Evolutionary conservation across 2,797 vertebrate species (phyloP), one percentile per base, ranked within the genome.

Genomic region (Synaphobranchus kaupii): DNA sequence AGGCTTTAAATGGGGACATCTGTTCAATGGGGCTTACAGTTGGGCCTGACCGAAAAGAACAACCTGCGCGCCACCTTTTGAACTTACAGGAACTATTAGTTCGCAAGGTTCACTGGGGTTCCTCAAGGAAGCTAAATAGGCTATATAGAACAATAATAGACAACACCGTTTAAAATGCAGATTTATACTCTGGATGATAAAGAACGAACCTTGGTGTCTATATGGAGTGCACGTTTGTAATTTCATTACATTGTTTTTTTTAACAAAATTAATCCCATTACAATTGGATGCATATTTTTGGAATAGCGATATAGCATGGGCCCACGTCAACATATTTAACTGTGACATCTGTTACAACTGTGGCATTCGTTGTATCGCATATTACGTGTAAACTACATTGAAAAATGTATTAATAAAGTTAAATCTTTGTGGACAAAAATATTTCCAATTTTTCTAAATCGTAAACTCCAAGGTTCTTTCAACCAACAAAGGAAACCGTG

Each of bases 1-100:
- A 96, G 95, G 96, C 94, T 95, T 96, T 97, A 97, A 98, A 98
- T 97, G 94, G 96, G 97, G 98, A 98, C 98, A 98, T 99, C 98
- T 99, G 98, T 97, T 98, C 98, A 94, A 93, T 91, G 96, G 94
- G 97, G 97, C 94, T 90, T 92, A 91, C 92, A 93, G 95, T 94
- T 94, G 95, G 95, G 94, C 93, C 94, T 92, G 94, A 91, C 68
- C 93, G 92, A 93, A 91, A 94, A 91, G 93, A 94, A 93, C 93
- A 95, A 96, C 95, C 95, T 95, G 95, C 89, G 94, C 92, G 0
- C 93, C 94, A 94, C 95, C 94, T 92, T 89, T 92, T 91, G 92
- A 94, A 91, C 93, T 71, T 82, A 87, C 76, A 88, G 76, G 91
- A 90, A 92, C 90, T 91, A 88, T 89, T 44, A 68, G 39, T 60